Percentiles rank a stretch among this genome's conserved stretches.
These are phyloP conservation scores for Adelognathus sp. DNA, from an alignment of 2,888 invertebrate species.

Conservation along the genomic window DNA sequence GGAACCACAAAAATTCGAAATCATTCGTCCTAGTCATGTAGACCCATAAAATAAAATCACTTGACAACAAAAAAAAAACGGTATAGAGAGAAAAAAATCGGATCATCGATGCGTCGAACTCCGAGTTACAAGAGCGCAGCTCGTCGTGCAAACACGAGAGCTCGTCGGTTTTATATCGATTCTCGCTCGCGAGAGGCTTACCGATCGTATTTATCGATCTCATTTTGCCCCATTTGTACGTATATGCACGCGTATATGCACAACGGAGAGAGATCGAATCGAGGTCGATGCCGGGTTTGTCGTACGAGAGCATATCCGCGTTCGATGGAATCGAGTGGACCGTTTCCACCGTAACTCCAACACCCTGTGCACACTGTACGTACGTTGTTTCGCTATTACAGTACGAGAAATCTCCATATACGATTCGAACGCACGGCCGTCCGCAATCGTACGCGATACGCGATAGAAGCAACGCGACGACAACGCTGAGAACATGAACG, in stretches of 20 bases:
- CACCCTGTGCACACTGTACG: background rate
- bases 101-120: no score
- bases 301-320: conserved; percentile 13
- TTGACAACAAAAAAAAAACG: no score
- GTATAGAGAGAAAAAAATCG: no score
- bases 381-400: background rate
- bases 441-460: background rate
- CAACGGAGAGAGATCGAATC: conserved; percentile 28
- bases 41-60: no score
- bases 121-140: conserved; percentile 7
- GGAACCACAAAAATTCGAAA: no score
- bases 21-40: no score
- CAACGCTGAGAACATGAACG: background rate
- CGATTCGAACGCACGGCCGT: background rate
- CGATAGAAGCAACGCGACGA: conserved; percentile 22
- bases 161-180: conserved; percentile 39
- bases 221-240: conserved; percentile 27
- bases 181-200: conserved; percentile 35
- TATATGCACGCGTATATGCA: background rate
- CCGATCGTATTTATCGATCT: conserved; percentile 47
- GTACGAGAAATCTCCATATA: background rate
- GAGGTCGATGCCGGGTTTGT: conserved; percentile 37
- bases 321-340: conserved; percentile 35
- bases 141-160: conserved; percentile 16
- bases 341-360: background rate